A percentile compares a stretch with the other conserved stretches of the same genome.
phyloP scores from a whole-genome alignment of 2,113 vertebrate species.

The Nansenia antarctica region DNA sequence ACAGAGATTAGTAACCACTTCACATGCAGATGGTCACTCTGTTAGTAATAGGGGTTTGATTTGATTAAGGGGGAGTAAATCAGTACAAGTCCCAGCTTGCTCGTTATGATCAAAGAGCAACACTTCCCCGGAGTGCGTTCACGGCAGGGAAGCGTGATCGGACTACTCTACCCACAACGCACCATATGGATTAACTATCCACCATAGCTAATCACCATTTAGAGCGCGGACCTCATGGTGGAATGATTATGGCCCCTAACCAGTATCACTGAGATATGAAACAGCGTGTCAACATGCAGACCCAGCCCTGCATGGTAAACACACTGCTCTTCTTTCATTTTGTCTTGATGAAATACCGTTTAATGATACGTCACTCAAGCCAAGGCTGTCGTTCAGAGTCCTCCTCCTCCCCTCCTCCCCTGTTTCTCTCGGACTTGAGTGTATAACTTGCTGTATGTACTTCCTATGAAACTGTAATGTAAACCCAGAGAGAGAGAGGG shows the following conservation, averaged over 20 bases:
- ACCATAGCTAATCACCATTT: slow-evolving; percentile 51
- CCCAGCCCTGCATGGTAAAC: neutral
- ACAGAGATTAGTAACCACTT: neutral
- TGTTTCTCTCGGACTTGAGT: neutral
- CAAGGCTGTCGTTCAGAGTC: neutral
- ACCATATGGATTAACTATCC: slow-evolving; percentile 34
- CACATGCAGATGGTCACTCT: slow-evolving; percentile 42
- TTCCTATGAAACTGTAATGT: slow-evolving; percentile 65
- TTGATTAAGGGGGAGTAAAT: slow-evolving; percentile 56
- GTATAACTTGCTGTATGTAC: neutral
- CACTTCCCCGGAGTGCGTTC: slow-evolving; percentile 44
- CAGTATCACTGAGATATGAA: neutral
- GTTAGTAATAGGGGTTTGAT: slow-evolving; percentile 36
- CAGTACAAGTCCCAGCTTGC: slow-evolving; percentile 43
- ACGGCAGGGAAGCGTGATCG: slow-evolving; percentile 42
- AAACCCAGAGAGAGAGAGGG: slow-evolving; percentile 38
- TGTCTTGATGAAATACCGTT: neutral
- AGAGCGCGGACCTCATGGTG: slow-evolving; percentile 32
- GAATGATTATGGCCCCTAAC: neutral
- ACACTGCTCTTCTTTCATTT: neutral
- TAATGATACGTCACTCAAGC: too few species aligned
- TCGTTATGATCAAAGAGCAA: slow-evolving; percentile 63
- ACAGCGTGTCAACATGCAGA: neutral
- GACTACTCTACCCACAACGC: slow-evolving; percentile 47
- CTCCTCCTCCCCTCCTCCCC: neutral